These are phyloP conservation scores for Clavelina lepadiformis DNA, from an alignment of 23 tunicate genomes.

Conservation along the genomic window DNA sequence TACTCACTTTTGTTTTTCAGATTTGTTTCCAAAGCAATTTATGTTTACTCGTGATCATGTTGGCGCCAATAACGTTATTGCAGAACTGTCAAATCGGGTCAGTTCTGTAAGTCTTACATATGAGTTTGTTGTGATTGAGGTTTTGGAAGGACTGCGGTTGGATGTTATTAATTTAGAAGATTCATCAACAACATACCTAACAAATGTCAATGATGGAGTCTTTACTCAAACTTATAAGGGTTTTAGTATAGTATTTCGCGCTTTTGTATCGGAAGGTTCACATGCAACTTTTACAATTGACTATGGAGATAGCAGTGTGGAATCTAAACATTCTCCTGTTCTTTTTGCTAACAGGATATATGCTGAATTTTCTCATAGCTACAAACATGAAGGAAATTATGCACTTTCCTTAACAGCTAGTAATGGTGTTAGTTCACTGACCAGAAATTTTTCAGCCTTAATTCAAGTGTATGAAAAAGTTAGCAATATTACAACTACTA, in stretches of 20 bases:
- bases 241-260: too few species aligned
- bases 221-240: too few species aligned
- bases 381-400: constrained; percentile 37
- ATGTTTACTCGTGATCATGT: constrained; percentile 12
- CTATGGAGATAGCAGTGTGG: constrained; percentile 43
- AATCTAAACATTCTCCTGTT: constrained; percentile 2
- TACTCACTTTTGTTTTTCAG: constrained; percentile 31
- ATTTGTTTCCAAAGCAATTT: constrained; percentile 44
- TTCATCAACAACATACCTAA: too few species aligned
- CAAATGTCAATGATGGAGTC: too few species aligned
- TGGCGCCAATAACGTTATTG: constrained; percentile 35
- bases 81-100: constrained; percentile 42
- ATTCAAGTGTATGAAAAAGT: constrained; percentile 42
- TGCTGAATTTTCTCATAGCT: constrained; percentile 30
- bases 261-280: constrained; percentile 11
- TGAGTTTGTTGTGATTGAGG: constrained; percentile 38
- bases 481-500: background rate
- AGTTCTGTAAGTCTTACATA: constrained; percentile 20
- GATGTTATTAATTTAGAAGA: too few species aligned
- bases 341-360: constrained; percentile 26
- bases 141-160: constrained; percentile 8
- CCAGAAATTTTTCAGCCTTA: background rate
- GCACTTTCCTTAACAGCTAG: constrained; percentile 16
- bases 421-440: constrained; percentile 28
- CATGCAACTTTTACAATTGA: constrained; percentile 16